A percentile compares a stretch with the other conserved stretches of the same genome.
Evolutionary conservation across 2,797 vertebrate species (phyloP).

Genomic region (Arrhamphus sclerolepis): DNA sequence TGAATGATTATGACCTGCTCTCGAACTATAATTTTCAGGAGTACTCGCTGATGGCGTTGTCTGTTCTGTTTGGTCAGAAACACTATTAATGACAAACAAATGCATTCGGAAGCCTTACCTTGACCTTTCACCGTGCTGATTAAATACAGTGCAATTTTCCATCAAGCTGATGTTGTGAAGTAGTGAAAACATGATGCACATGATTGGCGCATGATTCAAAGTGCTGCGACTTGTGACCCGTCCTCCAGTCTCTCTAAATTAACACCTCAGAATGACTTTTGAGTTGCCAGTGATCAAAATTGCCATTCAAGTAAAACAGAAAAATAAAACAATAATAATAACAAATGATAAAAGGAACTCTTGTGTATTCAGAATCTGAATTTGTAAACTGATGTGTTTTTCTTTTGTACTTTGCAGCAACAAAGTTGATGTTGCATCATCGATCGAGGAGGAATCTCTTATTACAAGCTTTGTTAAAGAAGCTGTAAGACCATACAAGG

Average conservation of each 20-base stretch:
- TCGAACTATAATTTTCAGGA: not conserved
- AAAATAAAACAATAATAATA: no score
- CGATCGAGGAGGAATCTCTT: slow-evolving; percentile 6
- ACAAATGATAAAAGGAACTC: not conserved
- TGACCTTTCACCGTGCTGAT: not conserved
- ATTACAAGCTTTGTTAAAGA: slow-evolving; percentile 9
- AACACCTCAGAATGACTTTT: no score
- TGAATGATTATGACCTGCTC: not conserved
- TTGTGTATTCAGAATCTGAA: no score
- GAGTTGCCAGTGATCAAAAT: not conserved
- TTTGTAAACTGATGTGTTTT: no score
- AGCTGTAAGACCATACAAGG: slow-evolving; percentile 9
- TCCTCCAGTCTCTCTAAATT: not conserved
- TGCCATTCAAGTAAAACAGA: not conserved
- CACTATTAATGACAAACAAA: not conserved
- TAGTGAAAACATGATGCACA: not conserved
- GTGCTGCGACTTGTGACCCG: not conserved
- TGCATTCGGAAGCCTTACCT: not conserved
- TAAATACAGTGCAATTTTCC: not conserved
- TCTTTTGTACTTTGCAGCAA: no score
- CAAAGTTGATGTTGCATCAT: slow-evolving; percentile 11
- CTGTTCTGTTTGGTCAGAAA: not conserved
- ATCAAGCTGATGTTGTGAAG: not conserved
- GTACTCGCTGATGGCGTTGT: not conserved
- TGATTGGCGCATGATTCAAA: no score